phyloP scores from a whole-genome alignment of 1,140 invertebrate genomes.

The Oryzaephilus surinamensis region DNA sequence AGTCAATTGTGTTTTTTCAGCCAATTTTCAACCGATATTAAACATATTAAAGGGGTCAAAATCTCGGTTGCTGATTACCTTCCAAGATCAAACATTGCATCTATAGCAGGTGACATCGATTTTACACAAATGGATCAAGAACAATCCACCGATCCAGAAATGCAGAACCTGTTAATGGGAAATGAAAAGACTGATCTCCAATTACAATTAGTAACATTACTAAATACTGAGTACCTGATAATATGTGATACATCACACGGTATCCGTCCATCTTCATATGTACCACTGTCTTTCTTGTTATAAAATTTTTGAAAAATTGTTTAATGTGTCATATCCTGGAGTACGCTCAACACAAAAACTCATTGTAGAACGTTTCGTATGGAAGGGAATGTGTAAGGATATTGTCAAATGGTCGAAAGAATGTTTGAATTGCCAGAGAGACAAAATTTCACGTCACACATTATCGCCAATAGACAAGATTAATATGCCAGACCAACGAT shows the following conservation, averaged over 20 bases:
- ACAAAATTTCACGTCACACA: conserved; percentile 22
- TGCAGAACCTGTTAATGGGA: background rate
- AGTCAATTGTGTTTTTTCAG: too few relatives aligned
- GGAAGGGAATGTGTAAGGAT: conserved; percentile 24
- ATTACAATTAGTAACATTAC: conserved; percentile 4
- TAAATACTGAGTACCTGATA: background rate
- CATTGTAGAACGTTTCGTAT: conserved; percentile 16
- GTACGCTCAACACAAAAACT: conserved; percentile 13
- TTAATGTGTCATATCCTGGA: conserved; percentile 23
- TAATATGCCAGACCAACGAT: conserved; percentile 5
- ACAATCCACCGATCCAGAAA: conserved; percentile 5
- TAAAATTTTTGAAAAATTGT: conserved; percentile 15
- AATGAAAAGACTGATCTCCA: conserved; percentile 10
- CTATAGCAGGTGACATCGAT: conserved; percentile 14
- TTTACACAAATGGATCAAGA: conserved; percentile 12
- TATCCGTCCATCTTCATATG: conserved; percentile 11
- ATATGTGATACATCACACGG: too few relatives aligned
- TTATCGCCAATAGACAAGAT: conserved; percentile 3
- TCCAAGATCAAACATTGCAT: too few relatives aligned
- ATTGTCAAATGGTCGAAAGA: conserved; percentile 12
- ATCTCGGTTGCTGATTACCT: conserved; percentile 27
- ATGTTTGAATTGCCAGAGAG: conserved; percentile 25
- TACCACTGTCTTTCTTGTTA: conserved; percentile 15
- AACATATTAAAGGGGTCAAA: conserved; percentile 25
- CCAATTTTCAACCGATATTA: conserved; percentile 30